Base-by-base conservation (phyloP, 2,113 vertebrate genomes). In the Odocoileus virginianus region DNA sequence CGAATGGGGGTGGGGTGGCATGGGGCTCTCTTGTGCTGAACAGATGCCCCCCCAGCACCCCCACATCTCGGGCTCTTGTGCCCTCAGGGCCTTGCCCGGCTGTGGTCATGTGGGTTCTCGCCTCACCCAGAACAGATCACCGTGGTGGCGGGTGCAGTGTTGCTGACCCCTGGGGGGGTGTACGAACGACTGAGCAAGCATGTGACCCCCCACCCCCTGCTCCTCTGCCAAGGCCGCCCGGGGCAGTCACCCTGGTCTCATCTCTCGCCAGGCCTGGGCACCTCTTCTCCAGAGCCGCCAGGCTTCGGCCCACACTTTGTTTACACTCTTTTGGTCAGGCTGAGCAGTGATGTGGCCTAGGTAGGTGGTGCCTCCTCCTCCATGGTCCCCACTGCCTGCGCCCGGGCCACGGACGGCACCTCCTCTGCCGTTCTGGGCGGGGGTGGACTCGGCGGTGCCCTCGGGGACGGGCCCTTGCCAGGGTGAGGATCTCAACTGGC, bases 321-420 rank as follows among this genome's bases (percentile, higher is more conserved):
- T 99, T 99, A 99, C 99, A 98, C 99, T 99, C 98, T 99, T 99
- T 99, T 99, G 99, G 99, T 99, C 99, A 99, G 99, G 99, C 99
- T 99, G 99, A 99, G 99, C 99, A 99, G 99, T 99, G 99, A 99
- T 99, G 98, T 99, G 98, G 99, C 98, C 98, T 99, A 99, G 99
- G 99, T 99, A 99, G 99, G 98, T 99, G 99, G 98, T 98, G 98
- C 99, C 99, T 99, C 30, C 96, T 97, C 95, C 94, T 95, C 97
- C 95, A 96, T 67, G 87, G 89, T 96, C 97, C 97, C 97, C 88
- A 90, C 84, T 89, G 33, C 94, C 95, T 97, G 97, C 91, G 12
- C 61, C 94, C 2, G 79, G 79, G 74, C 28, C 23, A 21, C 36
- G 25, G 97, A 78, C 7, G 52, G 54, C 61, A 67, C 87, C 25